These are phyloP conservation scores for Trachops cirrhosus DNA, from an alignment of 2,797 vertebrate species.

Conservation along the genomic window DNA sequence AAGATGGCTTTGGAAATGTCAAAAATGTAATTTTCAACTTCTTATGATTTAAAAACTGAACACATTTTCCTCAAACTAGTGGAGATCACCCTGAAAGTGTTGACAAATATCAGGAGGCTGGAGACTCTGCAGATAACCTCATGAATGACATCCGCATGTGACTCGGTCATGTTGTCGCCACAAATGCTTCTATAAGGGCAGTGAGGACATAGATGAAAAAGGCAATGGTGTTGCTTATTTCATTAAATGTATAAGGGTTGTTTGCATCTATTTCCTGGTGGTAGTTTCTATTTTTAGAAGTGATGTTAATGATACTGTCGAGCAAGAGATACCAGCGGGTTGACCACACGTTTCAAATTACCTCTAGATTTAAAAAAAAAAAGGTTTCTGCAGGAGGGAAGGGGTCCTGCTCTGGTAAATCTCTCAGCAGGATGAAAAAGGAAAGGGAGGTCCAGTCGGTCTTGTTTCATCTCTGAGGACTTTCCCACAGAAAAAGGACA, in stretches of 20 bases:
- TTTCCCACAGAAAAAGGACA: not conserved
- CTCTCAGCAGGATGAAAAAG: not conserved
- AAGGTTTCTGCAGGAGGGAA: not conserved
- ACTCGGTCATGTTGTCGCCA: not conserved
- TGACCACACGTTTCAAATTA: constrained; percentile 68
- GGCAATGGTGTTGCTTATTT: constrained; percentile 64
- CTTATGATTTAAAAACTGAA: not conserved
- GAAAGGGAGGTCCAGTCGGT: not conserved
- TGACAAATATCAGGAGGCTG: not conserved
- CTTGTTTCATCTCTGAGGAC: constrained; percentile 2
- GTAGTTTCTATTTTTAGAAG: constrained; percentile 68
- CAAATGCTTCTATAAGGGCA: not conserved
- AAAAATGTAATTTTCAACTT: constrained; percentile 10
- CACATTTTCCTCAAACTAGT: not conserved
- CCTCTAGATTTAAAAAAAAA: not conserved
- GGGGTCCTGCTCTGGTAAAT: not conserved
- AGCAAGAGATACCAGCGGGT: constrained; percentile 56
- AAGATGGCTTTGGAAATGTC: not conserved
- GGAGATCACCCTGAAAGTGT: not conserved
- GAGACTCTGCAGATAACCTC: not conserved
- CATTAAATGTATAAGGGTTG: constrained; percentile 58
- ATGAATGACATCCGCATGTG: not conserved
- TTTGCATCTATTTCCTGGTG: constrained; percentile 65
- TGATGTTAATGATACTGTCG: constrained; percentile 60
- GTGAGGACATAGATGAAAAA: constrained; percentile 32